Percentiles rank a stretch among this genome's conserved stretches.
Evolutionary conservation across 2,888 invertebrate genomes (phyloP).

Genomic region (Phengaris arion): DNA sequence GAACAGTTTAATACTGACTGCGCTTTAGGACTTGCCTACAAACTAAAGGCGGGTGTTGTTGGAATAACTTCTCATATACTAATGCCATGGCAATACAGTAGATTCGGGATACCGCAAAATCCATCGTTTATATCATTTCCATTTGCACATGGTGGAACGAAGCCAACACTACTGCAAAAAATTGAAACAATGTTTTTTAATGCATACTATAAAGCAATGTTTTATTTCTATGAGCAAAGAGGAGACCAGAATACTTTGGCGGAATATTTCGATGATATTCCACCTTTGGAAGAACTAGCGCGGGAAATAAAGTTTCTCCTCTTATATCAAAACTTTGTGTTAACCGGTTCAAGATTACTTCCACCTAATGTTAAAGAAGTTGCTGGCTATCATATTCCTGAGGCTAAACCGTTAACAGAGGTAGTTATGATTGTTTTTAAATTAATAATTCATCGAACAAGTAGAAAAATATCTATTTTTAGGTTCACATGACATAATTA

Average conservation of each 20-base stretch:
- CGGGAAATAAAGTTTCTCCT: conserved; percentile 76
- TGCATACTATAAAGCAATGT: conserved; percentile 43
- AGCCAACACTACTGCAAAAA: conserved; percentile 58
- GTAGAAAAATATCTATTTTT: no score
- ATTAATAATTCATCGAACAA: neutral
- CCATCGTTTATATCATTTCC: conserved; percentile 77
- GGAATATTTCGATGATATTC: conserved; percentile 68
- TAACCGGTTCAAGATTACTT: conserved; percentile 78
- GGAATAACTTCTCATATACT: conserved; percentile 77
- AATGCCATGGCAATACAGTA: conserved; percentile 80
- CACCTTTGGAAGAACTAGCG: conserved; percentile 74
- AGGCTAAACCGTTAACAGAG: conserved; percentile 65
- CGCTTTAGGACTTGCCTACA: conserved; percentile 82
- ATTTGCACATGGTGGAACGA: conserved; percentile 67
- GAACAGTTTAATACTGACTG: conserved; percentile 88
- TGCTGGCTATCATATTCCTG: conserved; percentile 79
- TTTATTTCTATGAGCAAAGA: conserved; percentile 46
- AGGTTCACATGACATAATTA: conserved; percentile 74
- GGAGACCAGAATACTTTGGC: conserved; percentile 38
- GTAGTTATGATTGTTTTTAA: conserved; percentile 49
- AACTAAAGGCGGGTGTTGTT: conserved; percentile 81
- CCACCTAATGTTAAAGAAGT: conserved; percentile 81
- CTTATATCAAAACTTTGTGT: conserved; percentile 79
- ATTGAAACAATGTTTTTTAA: conserved; percentile 52
- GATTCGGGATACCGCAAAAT: conserved; percentile 78